phyloP scores from a whole-genome alignment of 1,140 invertebrate genomes.

The Pachypsylla venusta region DNA sequence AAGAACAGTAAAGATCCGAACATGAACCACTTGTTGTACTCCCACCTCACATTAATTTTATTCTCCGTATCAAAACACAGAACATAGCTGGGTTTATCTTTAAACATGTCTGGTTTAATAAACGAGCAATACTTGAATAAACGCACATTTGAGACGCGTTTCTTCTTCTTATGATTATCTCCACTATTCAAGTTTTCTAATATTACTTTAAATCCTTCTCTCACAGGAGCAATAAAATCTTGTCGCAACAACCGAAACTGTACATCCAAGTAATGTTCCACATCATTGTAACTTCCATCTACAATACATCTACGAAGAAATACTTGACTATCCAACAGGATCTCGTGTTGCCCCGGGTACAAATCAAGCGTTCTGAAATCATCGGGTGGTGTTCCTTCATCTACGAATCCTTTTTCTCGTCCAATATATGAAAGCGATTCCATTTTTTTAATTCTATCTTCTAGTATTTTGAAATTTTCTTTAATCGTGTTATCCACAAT shows the following conservation, averaged over 20 bases:
- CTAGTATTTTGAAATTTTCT: slow-evolving; percentile 3
- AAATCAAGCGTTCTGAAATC: slow-evolving; percentile 17
- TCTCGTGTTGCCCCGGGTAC: slow-evolving; percentile 15
- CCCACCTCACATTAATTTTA: slow-evolving; percentile 24
- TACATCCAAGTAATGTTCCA: slow-evolving; percentile 57
- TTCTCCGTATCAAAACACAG: slow-evolving; percentile 15
- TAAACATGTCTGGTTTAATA: background rate
- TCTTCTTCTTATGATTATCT: background rate
- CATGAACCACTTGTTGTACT: slow-evolving; percentile 42
- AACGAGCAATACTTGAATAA: slow-evolving; percentile 14
- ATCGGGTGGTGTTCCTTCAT: slow-evolving; percentile 12
- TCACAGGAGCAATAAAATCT: slow-evolving; percentile 47
- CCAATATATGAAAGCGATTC: background rate
- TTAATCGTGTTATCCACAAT: slow-evolving; percentile 11
- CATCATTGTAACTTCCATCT: slow-evolving; percentile 40
- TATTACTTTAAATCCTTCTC: slow-evolving; percentile 36
- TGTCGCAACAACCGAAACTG: slow-evolving; percentile 60
- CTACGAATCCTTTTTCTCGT: background rate
- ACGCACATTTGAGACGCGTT: slow-evolving; percentile 16
- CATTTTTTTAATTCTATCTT: slow-evolving; percentile 12
- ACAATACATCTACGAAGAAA: slow-evolving; percentile 43
- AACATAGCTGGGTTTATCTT: slow-evolving; percentile 11
- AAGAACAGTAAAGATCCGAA: slow-evolving; percentile 57
- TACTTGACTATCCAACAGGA: background rate
- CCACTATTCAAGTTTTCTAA: slow-evolving; percentile 18